phyloP scores from a whole-genome alignment of 2,888 invertebrate species.

The Pocota personata region DNA sequence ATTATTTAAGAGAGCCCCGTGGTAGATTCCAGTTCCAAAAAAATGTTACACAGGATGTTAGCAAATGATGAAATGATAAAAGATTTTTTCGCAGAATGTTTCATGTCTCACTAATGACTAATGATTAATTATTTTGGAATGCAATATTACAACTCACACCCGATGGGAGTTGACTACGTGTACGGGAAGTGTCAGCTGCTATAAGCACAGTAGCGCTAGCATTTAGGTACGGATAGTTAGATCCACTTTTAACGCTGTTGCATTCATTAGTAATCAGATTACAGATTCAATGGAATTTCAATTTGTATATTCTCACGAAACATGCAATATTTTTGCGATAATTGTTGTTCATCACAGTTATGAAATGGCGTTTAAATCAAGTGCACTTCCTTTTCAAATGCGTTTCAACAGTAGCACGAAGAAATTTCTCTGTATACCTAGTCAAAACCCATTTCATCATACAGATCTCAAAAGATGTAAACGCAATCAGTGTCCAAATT shows the following conservation, averaged over 20 bases:
- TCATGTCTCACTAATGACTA: constrained; percentile 9
- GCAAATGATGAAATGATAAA: not conserved
- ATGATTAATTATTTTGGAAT: constrained; percentile 40
- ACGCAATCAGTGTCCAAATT: too few relatives aligned
- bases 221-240: too few relatives aligned
- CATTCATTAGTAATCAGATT: not conserved
- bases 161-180: constrained; percentile 21
- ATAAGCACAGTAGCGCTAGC: not conserved
- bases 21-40: constrained; percentile 3
- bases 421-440: too few relatives aligned
- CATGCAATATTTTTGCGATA: not conserved
- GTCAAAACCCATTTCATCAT: too few relatives aligned
- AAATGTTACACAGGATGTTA: not conserved
- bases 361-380: not conserved
- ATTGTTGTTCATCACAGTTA: not conserved
- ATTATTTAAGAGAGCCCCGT: constrained; percentile 33
- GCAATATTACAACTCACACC: constrained; percentile 20
- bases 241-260: not conserved
- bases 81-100: not conserved
- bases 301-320: not conserved
- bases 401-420: too few relatives aligned
- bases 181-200: constrained; percentile 1
- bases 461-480: too few relatives aligned
- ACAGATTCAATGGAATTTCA: constrained; percentile 24
- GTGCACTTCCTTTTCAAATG: too few relatives aligned